Conservation (phyloP, 1,140 invertebrate species). For the Neodiprion virginianus region DNA sequence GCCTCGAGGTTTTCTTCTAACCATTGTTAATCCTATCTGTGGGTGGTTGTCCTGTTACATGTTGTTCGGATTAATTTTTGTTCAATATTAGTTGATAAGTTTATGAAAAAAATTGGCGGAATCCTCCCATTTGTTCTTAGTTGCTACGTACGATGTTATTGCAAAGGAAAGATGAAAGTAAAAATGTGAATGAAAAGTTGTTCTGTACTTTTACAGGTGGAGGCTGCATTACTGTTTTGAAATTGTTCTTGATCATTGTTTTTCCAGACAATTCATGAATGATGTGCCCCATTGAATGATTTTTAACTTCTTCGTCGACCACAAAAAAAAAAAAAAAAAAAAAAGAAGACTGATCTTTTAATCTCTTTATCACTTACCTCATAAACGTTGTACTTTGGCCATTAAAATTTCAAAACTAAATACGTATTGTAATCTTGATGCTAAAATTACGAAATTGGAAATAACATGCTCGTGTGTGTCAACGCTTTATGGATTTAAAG, state of each 20-base stretch:
- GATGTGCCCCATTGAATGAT: too few species aligned
- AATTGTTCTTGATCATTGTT: background rate
- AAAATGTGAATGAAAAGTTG: background rate
- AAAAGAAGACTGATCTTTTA: too few species aligned
- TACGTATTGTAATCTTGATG: background rate
- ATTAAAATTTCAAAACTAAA: background rate
- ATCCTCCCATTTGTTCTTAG: background rate
- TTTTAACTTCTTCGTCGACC: too few species aligned
- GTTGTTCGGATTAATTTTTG: background rate
- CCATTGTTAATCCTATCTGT: slow-evolving; percentile 5
- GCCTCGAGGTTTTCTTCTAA: background rate
- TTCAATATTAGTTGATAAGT: background rate
- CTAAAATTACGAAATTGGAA: background rate
- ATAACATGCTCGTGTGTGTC: slow-evolving; percentile 5
- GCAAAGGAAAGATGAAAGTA: background rate
- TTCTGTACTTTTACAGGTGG: background rate
- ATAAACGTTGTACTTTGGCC: too few species aligned
- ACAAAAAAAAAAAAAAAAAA: too few species aligned
- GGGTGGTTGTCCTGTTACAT: background rate
- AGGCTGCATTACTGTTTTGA: background rate
- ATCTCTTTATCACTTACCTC: too few species aligned
- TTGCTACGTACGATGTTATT: background rate
- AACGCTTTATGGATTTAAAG: slow-evolving; percentile 4
- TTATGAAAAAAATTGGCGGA: background rate
- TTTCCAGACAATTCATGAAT: background rate